phyloP scores from a whole-genome alignment of 1,140 invertebrate genomes.

The Scaptomyza hsui region DNA sequence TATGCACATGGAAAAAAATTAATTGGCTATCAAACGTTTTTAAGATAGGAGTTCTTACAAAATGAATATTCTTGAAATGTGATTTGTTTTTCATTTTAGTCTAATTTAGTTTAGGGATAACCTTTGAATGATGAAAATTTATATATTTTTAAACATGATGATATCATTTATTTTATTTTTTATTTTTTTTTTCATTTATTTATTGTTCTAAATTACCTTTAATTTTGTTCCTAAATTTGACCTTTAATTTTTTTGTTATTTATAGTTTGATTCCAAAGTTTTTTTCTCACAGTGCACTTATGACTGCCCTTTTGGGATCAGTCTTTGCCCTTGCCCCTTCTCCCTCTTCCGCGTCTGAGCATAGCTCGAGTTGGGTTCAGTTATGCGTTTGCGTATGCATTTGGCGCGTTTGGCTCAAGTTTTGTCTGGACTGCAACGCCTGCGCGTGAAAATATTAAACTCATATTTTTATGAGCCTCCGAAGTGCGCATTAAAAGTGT shows the following conservation, averaged over 20 bases:
- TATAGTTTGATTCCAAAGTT: constrained; percentile 12
- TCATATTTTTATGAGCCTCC: constrained; percentile 81
- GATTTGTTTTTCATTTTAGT: no score
- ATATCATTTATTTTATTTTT: no score
- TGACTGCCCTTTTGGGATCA: constrained; percentile 35
- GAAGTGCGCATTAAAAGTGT: constrained; percentile 73
- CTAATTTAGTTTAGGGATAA: no score
- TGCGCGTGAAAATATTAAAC: constrained; percentile 82
- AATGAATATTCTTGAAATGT: no score
- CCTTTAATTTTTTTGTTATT: no score
- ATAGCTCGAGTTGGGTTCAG: neutral
- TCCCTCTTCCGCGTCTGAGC: neutral
- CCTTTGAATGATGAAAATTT: no score
- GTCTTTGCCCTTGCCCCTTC: constrained; percentile 1
- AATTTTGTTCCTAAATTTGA: no score
- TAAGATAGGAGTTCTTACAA: neutral
- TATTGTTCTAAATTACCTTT: no score
- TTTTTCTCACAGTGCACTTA: constrained; percentile 33
- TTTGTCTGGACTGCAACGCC: constrained; percentile 59
- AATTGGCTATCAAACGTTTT: neutral
- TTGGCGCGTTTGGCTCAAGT: constrained; percentile 15
- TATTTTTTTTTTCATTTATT: no score
- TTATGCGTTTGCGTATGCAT: constrained; percentile 14
- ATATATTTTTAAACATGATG: no score
- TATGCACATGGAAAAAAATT: constrained; percentile 3